These are phyloP conservation scores for Bombyx huttoni DNA, from an alignment of 2,888 invertebrate genomes.

Conservation along the genomic window DNA sequence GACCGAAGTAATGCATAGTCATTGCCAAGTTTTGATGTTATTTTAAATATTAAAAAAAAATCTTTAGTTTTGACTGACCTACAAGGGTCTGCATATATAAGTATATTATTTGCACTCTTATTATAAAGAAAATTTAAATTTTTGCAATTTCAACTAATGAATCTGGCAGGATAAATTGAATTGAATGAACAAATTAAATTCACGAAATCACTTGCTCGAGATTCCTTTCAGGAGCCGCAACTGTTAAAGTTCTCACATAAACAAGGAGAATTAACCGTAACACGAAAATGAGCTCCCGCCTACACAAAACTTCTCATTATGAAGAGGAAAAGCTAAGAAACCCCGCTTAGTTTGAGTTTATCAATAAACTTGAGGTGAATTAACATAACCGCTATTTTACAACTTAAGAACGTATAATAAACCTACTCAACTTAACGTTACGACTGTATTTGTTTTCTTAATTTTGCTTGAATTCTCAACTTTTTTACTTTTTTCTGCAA, in stretches of 20 bases:
- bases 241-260: constrained; percentile 36
- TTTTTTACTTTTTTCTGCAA: too few relatives aligned
- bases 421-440: not conserved
- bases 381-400: not conserved
- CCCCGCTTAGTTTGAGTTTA: constrained; percentile 25
- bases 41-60: too few relatives aligned
- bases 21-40: too few relatives aligned
- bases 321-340: constrained; percentile 8
- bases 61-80: too few relatives aligned
- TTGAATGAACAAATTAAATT: not conserved
- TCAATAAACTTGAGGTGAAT: constrained; percentile 19
- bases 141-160: not conserved
- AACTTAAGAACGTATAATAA: not conserved
- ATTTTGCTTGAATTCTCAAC: not conserved
- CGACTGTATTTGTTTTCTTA: not conserved
- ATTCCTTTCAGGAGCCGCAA: constrained; percentile 16
- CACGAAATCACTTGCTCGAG: constrained; percentile 5
- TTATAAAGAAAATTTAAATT: too few relatives aligned
- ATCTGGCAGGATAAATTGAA: not conserved
- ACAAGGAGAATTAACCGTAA: constrained; percentile 41
- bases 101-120: not conserved
- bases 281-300: constrained; percentile 32
- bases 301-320: constrained; percentile 19
- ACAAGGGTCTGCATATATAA: too few relatives aligned
- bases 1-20: too few relatives aligned